Base-by-base conservation (phyloP, 1,140 invertebrate genomes). In the Orchestia grillus region DNA sequence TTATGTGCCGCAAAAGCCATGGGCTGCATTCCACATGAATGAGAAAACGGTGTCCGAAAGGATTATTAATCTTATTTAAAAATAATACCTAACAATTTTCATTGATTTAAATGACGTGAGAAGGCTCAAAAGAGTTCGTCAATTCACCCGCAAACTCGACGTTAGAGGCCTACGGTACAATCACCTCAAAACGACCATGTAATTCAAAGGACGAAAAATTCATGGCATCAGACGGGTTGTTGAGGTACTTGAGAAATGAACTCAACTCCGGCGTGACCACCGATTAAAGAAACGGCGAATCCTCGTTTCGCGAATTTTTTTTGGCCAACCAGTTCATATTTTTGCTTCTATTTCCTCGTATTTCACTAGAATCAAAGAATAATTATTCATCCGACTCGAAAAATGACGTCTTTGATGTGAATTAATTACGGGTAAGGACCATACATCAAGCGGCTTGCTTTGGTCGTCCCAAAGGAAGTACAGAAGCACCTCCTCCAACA, bases 361-460 rank as follows among this genome's bases (percentile, higher is more conserved):
- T 41, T 90, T 90, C 41, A 36, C 43, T 42, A 8, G 88, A 90
- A 90, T 90, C 88, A 90, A 90, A 90, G 88, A 44, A 90, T 90
- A 28, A 90, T 90, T 90, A 90, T 90, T 90, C 88, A 44, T 8
- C 41, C 88, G 42, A 90, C 43, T 90, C 88, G 11, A 77, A 90
- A 90, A 90, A 90, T 90, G n/a, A 90, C 88, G 88, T 90, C 88
- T 90, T 90, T 90, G 88, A 90, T 90, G 88, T 44, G 41, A 90
- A 90, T 90, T 90, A 90, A 90, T 90, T 90, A 90, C 88, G 42
- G 88, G 43, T 44, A 90, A 90, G 88, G 88, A 44, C 88, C 88
- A 90, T 90, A 41, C 88, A 90, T 90, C 88, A 42, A 77, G 42
- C 42, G 28, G 88, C 88, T 42, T 42, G 88, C 88, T 90, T 90